Conservation (phyloP, 1,140 invertebrate species). For the Megalonaias nervosa region DNA sequence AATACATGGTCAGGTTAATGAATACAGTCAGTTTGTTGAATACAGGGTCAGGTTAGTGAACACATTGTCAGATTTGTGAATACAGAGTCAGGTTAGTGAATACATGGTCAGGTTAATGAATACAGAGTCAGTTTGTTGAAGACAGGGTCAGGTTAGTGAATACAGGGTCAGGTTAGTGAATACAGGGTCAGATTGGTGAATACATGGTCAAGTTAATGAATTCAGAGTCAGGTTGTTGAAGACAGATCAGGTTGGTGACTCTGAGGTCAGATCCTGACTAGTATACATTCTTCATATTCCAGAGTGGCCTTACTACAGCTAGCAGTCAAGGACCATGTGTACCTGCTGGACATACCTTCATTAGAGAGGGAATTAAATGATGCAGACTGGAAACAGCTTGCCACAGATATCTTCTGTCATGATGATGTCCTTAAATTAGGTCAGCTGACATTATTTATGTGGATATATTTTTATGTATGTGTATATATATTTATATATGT, state of each 20-base stretch:
- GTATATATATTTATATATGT: not conserved
- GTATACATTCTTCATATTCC: slow-evolving; percentile 59
- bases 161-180: too few species aligned
- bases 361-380: slow-evolving; percentile 61
- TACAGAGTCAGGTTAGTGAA: too few species aligned
- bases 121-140: not conserved
- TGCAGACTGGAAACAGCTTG: slow-evolving; percentile 55
- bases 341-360: slow-evolving; percentile 80
- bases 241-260: not conserved
- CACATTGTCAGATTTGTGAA: too few species aligned
- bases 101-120: not conserved
- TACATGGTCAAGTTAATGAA: too few species aligned
- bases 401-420: slow-evolving; percentile 60
- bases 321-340: slow-evolving; percentile 78
- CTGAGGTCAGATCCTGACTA: not conserved
- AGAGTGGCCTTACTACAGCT: slow-evolving; percentile 82
- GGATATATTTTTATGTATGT: too few species aligned
- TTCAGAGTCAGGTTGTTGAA: too few species aligned
- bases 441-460: slow-evolving; percentile 26
- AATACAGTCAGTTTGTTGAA: too few species aligned
- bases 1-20: not conserved
- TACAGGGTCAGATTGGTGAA: too few species aligned
- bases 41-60: too few species aligned
- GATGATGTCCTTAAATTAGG: slow-evolving; percentile 68
- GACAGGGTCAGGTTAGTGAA: too few species aligned